These are phyloP conservation scores for Nephrotoma appendiculata DNA, from an alignment of 2,888 invertebrate species.

Conservation along the genomic window DNA sequence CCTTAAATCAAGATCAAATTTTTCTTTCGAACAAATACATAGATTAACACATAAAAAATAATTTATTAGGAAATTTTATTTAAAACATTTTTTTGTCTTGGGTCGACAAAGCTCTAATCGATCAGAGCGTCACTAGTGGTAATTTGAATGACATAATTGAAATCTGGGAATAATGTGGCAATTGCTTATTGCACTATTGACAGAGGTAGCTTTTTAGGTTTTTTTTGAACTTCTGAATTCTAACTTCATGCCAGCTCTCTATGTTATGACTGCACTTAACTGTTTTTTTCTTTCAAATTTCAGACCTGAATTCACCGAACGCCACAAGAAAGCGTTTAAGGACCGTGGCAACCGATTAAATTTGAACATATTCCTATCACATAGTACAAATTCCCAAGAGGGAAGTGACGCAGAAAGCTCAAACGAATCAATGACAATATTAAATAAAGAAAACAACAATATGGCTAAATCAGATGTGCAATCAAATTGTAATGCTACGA, in stretches of 20 bases:
- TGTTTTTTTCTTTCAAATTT: not conserved
- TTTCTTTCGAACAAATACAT: too few relatives aligned
- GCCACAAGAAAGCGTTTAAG: slow-evolving; percentile 35
- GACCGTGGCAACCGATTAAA: slow-evolving; percentile 38
- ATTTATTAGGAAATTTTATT: too few relatives aligned
- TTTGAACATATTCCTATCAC: slow-evolving; percentile 44
- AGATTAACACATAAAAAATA: too few relatives aligned
- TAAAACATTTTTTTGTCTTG: too few relatives aligned
- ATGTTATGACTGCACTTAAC: not conserved
- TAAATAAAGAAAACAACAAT: slow-evolving; percentile 1
- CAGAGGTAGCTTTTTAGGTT: too few relatives aligned
- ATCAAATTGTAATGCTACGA: not conserved
- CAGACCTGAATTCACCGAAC: slow-evolving; percentile 35
- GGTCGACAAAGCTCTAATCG: too few relatives aligned
- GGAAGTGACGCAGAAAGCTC: slow-evolving; percentile 21
- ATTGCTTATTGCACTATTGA: too few relatives aligned
- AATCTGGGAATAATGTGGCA: too few relatives aligned
- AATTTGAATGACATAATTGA: too few relatives aligned
- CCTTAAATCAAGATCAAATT: too few relatives aligned
- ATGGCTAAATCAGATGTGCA: not conserved
- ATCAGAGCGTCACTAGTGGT: too few relatives aligned
- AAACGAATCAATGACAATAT: not conserved
- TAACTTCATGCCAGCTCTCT: not conserved
- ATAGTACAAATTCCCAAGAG: slow-evolving; percentile 30
- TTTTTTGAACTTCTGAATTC: too few relatives aligned